Percentiles rank a stretch among this genome's conserved stretches.
Evolutionary conservation across 2,888 invertebrate genomes (phyloP).

Genomic region (Yponomeuta sedellus): DNA sequence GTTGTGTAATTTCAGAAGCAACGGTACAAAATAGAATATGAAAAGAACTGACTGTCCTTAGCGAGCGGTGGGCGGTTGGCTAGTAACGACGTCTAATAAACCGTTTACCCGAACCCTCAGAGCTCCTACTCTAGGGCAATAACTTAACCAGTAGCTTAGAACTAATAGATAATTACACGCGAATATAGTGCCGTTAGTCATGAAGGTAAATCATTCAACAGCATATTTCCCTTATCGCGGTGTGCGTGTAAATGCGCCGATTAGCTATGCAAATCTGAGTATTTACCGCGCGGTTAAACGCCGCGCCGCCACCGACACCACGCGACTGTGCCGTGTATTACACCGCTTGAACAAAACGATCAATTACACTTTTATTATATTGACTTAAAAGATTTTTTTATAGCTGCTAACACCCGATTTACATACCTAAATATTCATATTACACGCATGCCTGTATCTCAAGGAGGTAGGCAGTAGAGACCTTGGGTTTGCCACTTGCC

Average conservation of each 20-base stretch:
- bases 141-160: constrained; percentile 39
- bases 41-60: too few relatives aligned
- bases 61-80: not conserved
- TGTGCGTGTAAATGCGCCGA: constrained; percentile 46
- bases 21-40: constrained; percentile 2
- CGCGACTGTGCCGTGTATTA: not conserved
- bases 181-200: constrained; percentile 26
- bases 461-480: too few relatives aligned
- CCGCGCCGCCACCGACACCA: constrained; percentile 21
- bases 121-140: constrained; percentile 23
- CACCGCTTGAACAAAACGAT: constrained; percentile 9
- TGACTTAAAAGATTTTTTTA: too few relatives aligned
- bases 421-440: too few relatives aligned
- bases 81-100: not conserved
- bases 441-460: too few relatives aligned
- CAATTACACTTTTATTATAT: not conserved
- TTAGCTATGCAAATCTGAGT: constrained; percentile 58
- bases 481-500: too few relatives aligned
- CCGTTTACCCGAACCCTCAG: not conserved
- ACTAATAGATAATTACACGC: constrained; percentile 36
- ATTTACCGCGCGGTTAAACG: constrained; percentile 48
- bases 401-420: too few relatives aligned
- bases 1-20: constrained; percentile 11
- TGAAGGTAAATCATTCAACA: constrained; percentile 50
- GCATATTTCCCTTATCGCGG: constrained; percentile 46